Conservation (phyloP, 1,140 invertebrate genomes). For the Pseudomyrmex sp. region DNA sequence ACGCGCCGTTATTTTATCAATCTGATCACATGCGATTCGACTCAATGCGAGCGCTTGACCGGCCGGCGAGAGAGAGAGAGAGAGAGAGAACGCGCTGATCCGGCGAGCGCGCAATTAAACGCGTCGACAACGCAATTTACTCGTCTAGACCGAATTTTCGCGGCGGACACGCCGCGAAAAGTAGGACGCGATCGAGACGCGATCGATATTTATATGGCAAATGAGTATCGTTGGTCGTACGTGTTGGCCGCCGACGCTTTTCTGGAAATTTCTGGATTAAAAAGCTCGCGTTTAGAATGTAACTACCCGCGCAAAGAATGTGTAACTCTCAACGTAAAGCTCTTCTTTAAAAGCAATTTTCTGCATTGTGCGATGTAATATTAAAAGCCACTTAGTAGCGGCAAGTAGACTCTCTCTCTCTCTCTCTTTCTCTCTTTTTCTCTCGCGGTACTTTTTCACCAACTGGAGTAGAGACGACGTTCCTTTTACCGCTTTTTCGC, state of each 20-base stretch:
- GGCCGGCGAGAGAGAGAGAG: neutral
- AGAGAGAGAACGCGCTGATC: neutral
- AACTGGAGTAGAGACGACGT: neutral
- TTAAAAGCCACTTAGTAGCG: slow-evolving; percentile 30
- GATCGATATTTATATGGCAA: slow-evolving; percentile 29
- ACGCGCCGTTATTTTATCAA: slow-evolving; percentile 35
- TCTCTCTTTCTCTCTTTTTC: too few relatives aligned
- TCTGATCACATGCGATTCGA: slow-evolving; percentile 19
- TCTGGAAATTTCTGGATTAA: slow-evolving; percentile 40
- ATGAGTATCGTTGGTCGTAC: slow-evolving; percentile 5
- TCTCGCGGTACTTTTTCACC: neutral
- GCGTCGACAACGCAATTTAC: slow-evolving; percentile 59
- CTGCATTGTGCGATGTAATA: slow-evolving; percentile 1
- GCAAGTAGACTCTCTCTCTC: neutral
- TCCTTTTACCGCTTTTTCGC: neutral
- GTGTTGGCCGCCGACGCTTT: neutral
- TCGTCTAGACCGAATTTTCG: slow-evolving; percentile 22
- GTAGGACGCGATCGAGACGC: slow-evolving; percentile 50
- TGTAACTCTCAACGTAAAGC: neutral
- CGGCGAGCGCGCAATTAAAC: slow-evolving; percentile 47
- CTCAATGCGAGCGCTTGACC: slow-evolving; percentile 28
- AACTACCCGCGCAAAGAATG: neutral
- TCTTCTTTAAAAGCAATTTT: slow-evolving; percentile 4
- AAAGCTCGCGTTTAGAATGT: neutral
- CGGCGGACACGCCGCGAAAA: slow-evolving; percentile 7